Evolutionary conservation across 2,113 vertebrate genomes (phyloP).

Genomic region (Dunckerocampus dactyliophorus): DNA sequence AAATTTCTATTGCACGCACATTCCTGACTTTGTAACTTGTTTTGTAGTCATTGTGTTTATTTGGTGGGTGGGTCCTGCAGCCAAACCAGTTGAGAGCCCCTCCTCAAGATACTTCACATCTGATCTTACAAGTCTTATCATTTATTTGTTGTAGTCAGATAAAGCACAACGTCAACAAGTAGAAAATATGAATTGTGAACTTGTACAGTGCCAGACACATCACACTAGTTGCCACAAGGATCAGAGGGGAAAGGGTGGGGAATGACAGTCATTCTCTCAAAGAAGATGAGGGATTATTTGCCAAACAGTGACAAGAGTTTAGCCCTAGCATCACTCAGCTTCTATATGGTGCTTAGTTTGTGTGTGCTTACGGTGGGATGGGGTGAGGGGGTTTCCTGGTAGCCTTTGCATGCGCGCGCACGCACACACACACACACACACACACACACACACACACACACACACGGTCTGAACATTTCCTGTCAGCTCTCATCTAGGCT

Average conservation of each 20-base stretch:
- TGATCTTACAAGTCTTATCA: neutral
- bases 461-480: slow-evolving; percentile 65
- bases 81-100: too few relatives aligned
- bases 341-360: slow-evolving; percentile 52
- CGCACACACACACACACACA: too few relatives aligned
- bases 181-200: slow-evolving; percentile 8
- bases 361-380: slow-evolving; percentile 61
- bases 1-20: too few relatives aligned
- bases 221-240: slow-evolving; percentile 5
- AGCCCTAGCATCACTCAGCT: slow-evolving; percentile 24
- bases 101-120: neutral
- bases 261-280: slow-evolving; percentile 1
- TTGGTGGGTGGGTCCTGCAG: too few relatives aligned
- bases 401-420: too few relatives aligned
- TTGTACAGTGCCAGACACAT: slow-evolving; percentile 16
- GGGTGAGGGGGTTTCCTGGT: slow-evolving; percentile 66
- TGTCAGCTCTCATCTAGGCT: slow-evolving; percentile 58
- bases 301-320: too few relatives aligned
- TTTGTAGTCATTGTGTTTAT: too few relatives aligned
- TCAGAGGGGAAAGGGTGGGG: slow-evolving; percentile 14
- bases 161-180: slow-evolving; percentile 21
- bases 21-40: too few relatives aligned
- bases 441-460: too few relatives aligned
- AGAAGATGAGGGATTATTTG: slow-evolving; percentile 17
- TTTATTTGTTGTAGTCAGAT: neutral